phyloP scores from a whole-genome alignment of 2,888 invertebrate species.

The Drosophila paramelanica region DNA sequence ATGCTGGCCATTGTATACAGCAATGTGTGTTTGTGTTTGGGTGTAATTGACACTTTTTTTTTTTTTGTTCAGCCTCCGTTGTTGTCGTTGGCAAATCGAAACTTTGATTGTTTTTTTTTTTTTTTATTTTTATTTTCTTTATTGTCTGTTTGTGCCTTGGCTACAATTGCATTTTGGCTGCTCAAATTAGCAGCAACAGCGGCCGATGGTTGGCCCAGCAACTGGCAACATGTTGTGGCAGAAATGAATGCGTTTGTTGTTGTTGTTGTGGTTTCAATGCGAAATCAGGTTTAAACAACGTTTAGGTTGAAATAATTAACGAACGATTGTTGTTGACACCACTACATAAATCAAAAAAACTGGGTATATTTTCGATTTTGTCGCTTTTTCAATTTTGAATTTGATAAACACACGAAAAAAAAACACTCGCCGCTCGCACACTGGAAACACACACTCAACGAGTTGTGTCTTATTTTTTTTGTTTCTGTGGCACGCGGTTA shows the following conservation, averaged over 20 bases:
- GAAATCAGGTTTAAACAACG: constrained; percentile 39
- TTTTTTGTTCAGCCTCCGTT: constrained; percentile 19
- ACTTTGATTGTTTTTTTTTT: constrained; percentile 51
- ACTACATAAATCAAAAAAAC: not conserved
- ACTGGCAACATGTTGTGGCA: constrained; percentile 26
- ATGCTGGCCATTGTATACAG: constrained; percentile 39
- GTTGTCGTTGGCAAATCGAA: constrained; percentile 38
- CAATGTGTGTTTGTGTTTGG: constrained; percentile 33
- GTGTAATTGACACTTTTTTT: constrained; percentile 79
- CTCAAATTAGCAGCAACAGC: constrained; percentile 5
- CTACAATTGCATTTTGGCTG: constrained; percentile 16
- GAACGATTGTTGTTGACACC: constrained; percentile 8
- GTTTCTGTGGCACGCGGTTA: constrained; percentile 31
- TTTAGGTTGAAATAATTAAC: not conserved
- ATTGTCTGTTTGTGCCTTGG: constrained; percentile 11
- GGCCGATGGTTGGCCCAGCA: constrained; percentile 8
- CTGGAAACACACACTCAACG: constrained; percentile 6
- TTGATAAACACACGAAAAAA: constrained; percentile 5
- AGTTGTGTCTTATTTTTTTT: not conserved
- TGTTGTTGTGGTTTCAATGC: constrained; percentile 1
- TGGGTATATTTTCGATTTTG: too few species aligned
- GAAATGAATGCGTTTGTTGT: not conserved
- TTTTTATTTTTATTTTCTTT: not conserved
- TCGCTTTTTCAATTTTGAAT: not conserved
- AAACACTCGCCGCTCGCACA: constrained; percentile 29